Evolutionary conservation across 2,888 invertebrate species (phyloP), one percentile per base, ranked within the genome.

Genomic region (Limnephilus lunatus): DNA sequence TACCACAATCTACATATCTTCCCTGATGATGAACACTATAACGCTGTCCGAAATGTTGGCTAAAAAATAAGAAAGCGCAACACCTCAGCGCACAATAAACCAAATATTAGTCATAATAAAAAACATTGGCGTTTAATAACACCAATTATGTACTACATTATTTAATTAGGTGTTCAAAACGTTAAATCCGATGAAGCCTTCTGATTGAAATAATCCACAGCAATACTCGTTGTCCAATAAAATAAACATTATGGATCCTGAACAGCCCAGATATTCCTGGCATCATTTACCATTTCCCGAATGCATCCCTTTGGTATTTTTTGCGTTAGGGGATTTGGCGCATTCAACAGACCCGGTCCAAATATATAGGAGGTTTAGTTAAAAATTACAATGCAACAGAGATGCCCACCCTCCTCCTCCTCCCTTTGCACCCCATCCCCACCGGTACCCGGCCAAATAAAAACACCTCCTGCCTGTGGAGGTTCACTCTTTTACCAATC

Each of bases 361-460:
- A 39, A 86, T 39, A 39, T 19, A 39, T 19, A 14, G 86, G 44
- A 48, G 86, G 35, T 86, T 86, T 86, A 86, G 86, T 86, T 86
- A 86, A 86, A 86, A 86, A 86, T 86, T 86, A 86, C 86, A 86
- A 86, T 86, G 48, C 86, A 44, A 39, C 86, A 32, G 86, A 30
- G 86, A 86, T 30, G 32, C 48, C 86, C 39, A 25, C 30, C 86
- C 39, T 0, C 83, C 83, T 15, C 30, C 44, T 48, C 19, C 25
- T 19, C 86, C 44, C 44, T 15, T n/a, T 39, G 39, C 48, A 19
- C 15, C 35, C 48, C 48, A 48, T 14, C 44, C 14, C 48, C 85
- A 7, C 44, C 14, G 48, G n/a, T 86, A n/a, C n/a, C n/a, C 86
- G 44, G n/a, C 32, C 83, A 83, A 15, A 83, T 32, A 83, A 83